phyloP scores from a whole-genome alignment of 37 sponge, comb jelly and placozoan genomes.

The Agelas oroides region DNA sequence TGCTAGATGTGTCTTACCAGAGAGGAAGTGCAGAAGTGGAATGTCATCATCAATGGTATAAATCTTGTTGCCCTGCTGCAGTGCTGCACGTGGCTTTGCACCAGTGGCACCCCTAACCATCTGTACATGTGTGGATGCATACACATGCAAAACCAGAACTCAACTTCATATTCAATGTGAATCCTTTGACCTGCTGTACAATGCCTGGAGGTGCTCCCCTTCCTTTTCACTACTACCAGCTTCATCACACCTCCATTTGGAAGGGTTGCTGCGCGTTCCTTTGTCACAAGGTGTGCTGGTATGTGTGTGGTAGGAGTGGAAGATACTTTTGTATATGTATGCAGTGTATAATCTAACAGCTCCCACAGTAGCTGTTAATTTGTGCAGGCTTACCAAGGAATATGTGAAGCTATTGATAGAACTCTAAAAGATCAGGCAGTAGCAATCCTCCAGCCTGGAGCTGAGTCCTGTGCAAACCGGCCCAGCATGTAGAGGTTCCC shows the following conservation, averaged over 20 bases:
- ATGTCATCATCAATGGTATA: constrained; percentile 73
- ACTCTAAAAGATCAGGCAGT: constrained; percentile 84
- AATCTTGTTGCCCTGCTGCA: constrained; percentile 70
- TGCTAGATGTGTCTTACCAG: constrained; percentile 61
- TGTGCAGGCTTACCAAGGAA: constrained; percentile 10
- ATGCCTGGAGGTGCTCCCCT: constrained; percentile 44
- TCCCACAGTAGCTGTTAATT: too few relatives aligned
- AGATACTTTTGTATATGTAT: too few relatives aligned
- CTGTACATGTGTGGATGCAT: constrained; percentile 4
- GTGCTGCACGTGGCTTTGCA: constrained; percentile 75
- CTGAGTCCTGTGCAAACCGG: constrained; percentile 53
- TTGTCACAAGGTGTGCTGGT: constrained; percentile 61
- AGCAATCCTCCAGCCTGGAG: constrained; percentile 63
- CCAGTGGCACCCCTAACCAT: constrained; percentile 84
- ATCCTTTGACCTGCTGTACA: constrained; percentile 79
- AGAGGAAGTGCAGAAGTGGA: constrained; percentile 75
- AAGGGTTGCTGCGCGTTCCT: constrained; percentile 55
- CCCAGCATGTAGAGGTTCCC: constrained; percentile 32
- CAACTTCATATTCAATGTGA: constrained; percentile 82
- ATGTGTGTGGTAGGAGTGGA: too few relatives aligned
- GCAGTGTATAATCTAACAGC: too few relatives aligned
- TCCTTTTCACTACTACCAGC: constrained; percentile 22
- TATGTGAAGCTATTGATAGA: constrained; percentile 87
- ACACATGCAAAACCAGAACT: constrained; percentile 65
- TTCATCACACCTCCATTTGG: constrained; percentile 59